Conservation (phyloP, 2,797 vertebrate genomes). For the Sardinella longiceps region DNA sequence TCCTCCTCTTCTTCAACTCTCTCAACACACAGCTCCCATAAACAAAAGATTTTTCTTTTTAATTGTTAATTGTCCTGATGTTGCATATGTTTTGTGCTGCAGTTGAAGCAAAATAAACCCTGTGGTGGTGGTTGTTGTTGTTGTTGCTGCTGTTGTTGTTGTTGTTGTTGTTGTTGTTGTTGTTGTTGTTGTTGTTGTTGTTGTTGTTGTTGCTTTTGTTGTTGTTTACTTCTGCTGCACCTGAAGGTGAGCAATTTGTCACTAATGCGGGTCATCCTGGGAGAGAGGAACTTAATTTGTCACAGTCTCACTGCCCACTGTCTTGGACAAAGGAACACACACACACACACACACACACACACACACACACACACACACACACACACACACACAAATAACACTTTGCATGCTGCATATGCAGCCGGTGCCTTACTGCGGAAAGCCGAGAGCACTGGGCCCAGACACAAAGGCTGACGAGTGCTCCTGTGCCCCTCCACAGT, state of each 20-base stretch:
- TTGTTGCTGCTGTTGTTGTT: too few species aligned
- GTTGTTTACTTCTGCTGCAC: background rate
- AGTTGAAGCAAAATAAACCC: background rate
- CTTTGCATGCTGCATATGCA: background rate
- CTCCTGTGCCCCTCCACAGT: background rate
- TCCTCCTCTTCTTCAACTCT: background rate
- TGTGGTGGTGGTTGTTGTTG: background rate
- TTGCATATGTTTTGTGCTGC: background rate
- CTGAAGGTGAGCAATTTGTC: background rate
- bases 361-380: constrained; percentile 5
- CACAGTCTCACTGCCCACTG: background rate
- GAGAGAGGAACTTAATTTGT: background rate
- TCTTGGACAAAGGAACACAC: background rate
- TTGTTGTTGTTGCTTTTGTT: too few species aligned
- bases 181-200: too few species aligned
- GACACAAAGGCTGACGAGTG: background rate
- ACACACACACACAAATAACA: background rate
- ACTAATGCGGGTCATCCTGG: background rate
- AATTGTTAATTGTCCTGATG: background rate
- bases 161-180: too few species aligned
- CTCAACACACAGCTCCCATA: background rate
- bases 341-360: background rate
- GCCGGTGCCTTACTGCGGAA: background rate
- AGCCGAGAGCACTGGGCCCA: background rate
- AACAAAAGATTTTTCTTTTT: background rate